Evolutionary conservation across 92 coral and sea anemone species (phyloP), one percentile per base, ranked within the genome.

Genomic region (Diadumene lineata): DNA sequence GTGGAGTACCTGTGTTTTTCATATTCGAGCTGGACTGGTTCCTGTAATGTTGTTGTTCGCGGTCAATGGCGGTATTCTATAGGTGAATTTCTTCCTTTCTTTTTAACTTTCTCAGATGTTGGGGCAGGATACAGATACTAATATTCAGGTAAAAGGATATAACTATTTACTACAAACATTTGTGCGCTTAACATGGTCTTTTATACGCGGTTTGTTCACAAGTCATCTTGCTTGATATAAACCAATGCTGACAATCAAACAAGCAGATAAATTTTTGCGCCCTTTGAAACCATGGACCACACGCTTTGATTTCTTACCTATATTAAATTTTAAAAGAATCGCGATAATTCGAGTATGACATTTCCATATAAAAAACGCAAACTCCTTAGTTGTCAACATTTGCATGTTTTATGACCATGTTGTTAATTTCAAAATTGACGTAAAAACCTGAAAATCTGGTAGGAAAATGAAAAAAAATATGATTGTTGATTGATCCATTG

Each of bases 21-120:
- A 31, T 32, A 30, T n/a, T n/a, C n/a, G n/a, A n/a, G n/a, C n/a
- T n/a, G n/a, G n/a, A n/a, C n/a, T n/a, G n/a, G n/a, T n/a, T n/a
- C n/a, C n/a, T n/a, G n/a, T n/a, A n/a, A n/a, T 72, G 66, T 55
- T 72, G 77, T 56, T 72, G 77, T 56, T 72, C 77, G 62, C 30
- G 29, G 56, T 72, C 77, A 72, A 72, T 72, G 77, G 77, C 77
- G 77, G 77, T 51, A 6, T 62, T 27, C 43, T 62, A 28, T 62
- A 28, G 31, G 64, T 58, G 26, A 7, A 62, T 62, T 62, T 62
- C 68, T 62, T 28, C 19, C 6, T 62, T 62, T 26, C 7, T 30
- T 28, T 62, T 62, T 62, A 28, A n/a, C 25, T 30, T 56, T 72
- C 77, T 72, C 56, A 34, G 77, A 72, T 72, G 77, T 72, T 72